Conservation (phyloP, 2,888 invertebrate genomes). For the Muscina levida region DNA sequence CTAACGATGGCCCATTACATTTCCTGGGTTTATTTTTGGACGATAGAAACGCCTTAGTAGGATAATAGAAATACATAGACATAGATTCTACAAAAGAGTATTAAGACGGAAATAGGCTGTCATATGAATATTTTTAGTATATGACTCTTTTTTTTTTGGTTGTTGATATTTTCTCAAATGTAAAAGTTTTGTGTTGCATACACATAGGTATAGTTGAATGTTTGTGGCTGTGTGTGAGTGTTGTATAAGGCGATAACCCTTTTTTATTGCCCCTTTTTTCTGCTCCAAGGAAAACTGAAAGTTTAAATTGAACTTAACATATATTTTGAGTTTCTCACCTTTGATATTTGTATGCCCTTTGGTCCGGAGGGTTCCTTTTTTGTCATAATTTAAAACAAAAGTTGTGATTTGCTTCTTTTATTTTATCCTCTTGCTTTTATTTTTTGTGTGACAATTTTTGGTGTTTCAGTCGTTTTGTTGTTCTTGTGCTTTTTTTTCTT, state of each 20-base stretch:
- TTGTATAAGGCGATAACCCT: too few species aligned
- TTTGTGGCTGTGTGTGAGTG: conserved; percentile 3
- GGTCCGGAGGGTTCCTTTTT: neutral
- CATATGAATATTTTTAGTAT: neutral
- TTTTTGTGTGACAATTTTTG: conserved; percentile 22
- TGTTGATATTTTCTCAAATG: too few species aligned
- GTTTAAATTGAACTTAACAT: conserved; percentile 40
- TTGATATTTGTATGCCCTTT: neutral
- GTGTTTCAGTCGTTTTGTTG: neutral
- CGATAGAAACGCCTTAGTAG: neutral
- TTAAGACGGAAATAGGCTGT: neutral
- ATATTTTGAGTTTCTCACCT: conserved; percentile 52
- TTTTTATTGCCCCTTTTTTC: conserved; percentile 10
- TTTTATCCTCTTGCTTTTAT: neutral
- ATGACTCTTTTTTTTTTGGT: conserved; percentile 1
- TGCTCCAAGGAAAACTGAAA: conserved; percentile 12
- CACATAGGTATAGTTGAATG: too few species aligned
- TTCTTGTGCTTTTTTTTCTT: neutral
- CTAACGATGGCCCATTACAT: neutral
- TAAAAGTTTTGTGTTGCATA: too few species aligned
- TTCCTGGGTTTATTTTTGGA: conserved; percentile 20
- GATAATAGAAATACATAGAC: neutral
- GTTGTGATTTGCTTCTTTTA: conserved; percentile 3
- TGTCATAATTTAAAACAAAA: conserved; percentile 30
- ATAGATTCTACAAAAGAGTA: neutral